Base-by-base conservation (phyloP, 2,797 vertebrate species). In the Botia kubotai region DNA sequence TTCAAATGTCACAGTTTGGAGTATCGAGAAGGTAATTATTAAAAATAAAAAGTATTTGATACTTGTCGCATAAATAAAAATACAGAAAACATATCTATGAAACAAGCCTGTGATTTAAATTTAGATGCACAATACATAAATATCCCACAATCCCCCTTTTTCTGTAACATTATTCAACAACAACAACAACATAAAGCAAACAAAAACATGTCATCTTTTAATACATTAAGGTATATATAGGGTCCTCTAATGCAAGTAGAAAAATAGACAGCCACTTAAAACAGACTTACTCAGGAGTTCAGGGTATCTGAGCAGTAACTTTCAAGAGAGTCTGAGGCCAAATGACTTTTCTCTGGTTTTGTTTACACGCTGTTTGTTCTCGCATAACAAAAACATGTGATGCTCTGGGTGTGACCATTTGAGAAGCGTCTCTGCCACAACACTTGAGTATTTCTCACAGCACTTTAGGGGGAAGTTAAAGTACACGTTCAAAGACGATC, bases 191-290 rank as follows among this genome's bases (percentile, higher is more conserved):
- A 66, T 60, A 75, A 83, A 71, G 79, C 72, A 46, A 48, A 75
- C 72, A 53, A 72, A 82, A 72, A 43, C 46, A 19, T 19, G 48
- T 77, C 14, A 71, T 50, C 7, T 78, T 68, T 79, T 69, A 74
- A 74, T 72, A 78, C 76, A 62, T 69, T 14, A 33, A 1, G 0
- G 39, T 70, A 26, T 53, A 43, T 70, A 53, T 21, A 76, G 75
- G 16, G 17, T 33, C 46, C 29, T 81, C 13, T 53, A 68, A 36
- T 86, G 72, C 72, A 85, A 83, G 84, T 85, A 86, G 81, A 86
- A 46, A 39, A 80, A 73, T 77, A 36, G 55, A 66, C 81, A 33
- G 66, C 60, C 66, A 55, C 62, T 39, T 76, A 50, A 73, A 66
- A 23, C 26, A 29, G 23, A 63, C 26, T 77, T 79, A 52, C 81